A percentile compares a stretch with the other conserved stretches of the same genome.
Conservation (phyloP, 2,888 invertebrate species). For the Troides oblongomaculatus region DNA sequence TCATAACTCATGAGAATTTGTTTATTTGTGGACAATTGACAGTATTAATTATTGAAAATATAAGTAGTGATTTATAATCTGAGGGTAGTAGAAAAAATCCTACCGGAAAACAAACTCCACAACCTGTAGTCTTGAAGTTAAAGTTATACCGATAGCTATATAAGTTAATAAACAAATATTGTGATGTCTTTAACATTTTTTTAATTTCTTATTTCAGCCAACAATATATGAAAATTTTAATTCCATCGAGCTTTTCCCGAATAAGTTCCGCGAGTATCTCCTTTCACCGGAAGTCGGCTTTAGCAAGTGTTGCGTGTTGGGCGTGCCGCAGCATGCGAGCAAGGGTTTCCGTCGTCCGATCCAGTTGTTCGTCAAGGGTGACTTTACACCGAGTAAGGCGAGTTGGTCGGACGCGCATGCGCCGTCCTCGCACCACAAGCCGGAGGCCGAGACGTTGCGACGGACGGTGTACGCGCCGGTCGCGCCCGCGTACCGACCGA, state of each 20-base stretch:
- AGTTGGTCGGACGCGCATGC: slow-evolving; percentile 83
- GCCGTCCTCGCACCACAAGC: slow-evolving; percentile 81
- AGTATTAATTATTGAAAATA: too few species aligned
- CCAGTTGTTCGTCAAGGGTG: slow-evolving; percentile 83
- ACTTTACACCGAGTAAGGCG: slow-evolving; percentile 82
- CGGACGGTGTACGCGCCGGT: slow-evolving; percentile 76
- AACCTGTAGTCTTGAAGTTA: too few species aligned
- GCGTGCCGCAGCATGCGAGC: slow-evolving; percentile 89
- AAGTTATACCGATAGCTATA: too few species aligned
- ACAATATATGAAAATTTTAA: slow-evolving; percentile 92
- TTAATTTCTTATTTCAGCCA: slow-evolving; percentile 80
- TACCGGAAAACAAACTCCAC: too few species aligned
- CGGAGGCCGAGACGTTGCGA: slow-evolving; percentile 79
- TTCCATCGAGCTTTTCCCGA: slow-evolving; percentile 92
- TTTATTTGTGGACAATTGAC: background rate
- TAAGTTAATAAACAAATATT: background rate
- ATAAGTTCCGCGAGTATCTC: slow-evolving; percentile 95
- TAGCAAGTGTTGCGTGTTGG: slow-evolving; percentile 91
- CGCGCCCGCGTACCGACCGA: slow-evolving; percentile 69
- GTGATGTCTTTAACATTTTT: background rate
- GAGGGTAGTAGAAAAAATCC: too few species aligned
- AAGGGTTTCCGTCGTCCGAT: slow-evolving; percentile 94
- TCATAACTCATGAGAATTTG: background rate
- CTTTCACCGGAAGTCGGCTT: slow-evolving; percentile 95
- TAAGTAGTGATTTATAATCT: too few species aligned